Evolutionary conservation across 1,140 invertebrate genomes (phyloP).

Genomic region (Drosophila pandora): DNA sequence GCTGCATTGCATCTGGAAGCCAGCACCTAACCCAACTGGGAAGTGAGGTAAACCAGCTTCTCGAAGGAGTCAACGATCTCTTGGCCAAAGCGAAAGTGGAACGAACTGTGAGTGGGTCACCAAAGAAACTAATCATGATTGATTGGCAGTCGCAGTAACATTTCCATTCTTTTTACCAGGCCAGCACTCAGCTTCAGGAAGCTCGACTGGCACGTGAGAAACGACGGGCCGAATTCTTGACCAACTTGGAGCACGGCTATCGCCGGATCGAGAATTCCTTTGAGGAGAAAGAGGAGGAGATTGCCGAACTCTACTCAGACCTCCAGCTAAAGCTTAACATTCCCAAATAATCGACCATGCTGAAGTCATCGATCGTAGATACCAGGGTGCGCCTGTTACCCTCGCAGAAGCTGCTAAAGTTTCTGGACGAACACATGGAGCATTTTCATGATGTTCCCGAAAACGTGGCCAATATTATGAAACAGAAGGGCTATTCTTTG

Average conservation of each 20-base stretch:
- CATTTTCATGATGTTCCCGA: slow-evolving; percentile 45
- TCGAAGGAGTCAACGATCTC: slow-evolving; percentile 53
- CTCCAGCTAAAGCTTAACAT: slow-evolving; percentile 90
- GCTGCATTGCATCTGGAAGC: slow-evolving; percentile 72
- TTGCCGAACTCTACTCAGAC: slow-evolving; percentile 89
- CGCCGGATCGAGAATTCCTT: slow-evolving; percentile 90
- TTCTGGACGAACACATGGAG: slow-evolving; percentile 51
- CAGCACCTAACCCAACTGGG: slow-evolving; percentile 51
- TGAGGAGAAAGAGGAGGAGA: slow-evolving; percentile 90
- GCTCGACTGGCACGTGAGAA: slow-evolving; percentile 86
- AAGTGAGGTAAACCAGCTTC: slow-evolving; percentile 54
- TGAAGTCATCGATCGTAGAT: slow-evolving; percentile 74
- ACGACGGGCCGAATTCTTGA: slow-evolving; percentile 90
- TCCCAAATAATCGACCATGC: slow-evolving; percentile 81
- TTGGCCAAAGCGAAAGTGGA: slow-evolving; percentile 64
- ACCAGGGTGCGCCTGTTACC: slow-evolving; percentile 85
- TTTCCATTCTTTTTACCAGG: slow-evolving; percentile 36
- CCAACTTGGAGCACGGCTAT: slow-evolving; percentile 90
- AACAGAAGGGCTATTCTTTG: slow-evolving; percentile 46
- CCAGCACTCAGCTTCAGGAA: slow-evolving; percentile 85
- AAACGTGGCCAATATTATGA: slow-evolving; percentile 60
- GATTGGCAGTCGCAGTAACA: background rate
- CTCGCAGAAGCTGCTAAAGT: slow-evolving; percentile 83
- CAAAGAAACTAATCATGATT: slow-evolving; percentile 4
- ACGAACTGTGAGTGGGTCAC: slow-evolving; percentile 37